Conservation (phyloP, 2,113 vertebrate genomes). For the Origma solitaria region DNA sequence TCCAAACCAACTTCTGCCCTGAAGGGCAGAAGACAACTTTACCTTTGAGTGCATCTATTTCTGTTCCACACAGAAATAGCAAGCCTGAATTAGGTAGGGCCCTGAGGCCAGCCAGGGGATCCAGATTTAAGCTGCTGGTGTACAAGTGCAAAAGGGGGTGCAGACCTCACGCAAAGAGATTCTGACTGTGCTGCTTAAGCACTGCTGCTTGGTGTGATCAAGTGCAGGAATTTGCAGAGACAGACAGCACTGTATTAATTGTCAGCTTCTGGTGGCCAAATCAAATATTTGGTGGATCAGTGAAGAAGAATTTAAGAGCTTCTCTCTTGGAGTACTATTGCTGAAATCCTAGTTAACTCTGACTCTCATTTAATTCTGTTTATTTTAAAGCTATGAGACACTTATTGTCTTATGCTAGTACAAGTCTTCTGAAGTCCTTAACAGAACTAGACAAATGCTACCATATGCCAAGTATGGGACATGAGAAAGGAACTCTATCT, state of each 20-base stretch:
- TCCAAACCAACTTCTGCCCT: background rate
- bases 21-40: background rate
- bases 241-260: background rate
- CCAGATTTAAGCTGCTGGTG: background rate
- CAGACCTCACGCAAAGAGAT: background rate
- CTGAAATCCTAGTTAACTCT: background rate
- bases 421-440: background rate
- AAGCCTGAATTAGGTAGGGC: background rate
- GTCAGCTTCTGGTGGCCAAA: background rate
- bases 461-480: background rate
- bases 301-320: background rate
- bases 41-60: constrained; percentile 21
- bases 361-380: background rate
- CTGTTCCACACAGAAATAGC: background rate
- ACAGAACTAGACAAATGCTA: background rate
- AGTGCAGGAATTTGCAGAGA: background rate
- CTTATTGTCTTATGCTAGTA: background rate
- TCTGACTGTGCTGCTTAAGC: background rate
- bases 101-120: background rate
- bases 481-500: background rate
- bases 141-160: background rate
- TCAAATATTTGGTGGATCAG: background rate
- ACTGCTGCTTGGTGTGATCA: background rate
- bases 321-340: background rate
- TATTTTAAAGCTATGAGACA: background rate